Evolutionary conservation across 2,888 invertebrate species (phyloP), one percentile per base, ranked within the genome.

Genomic region (Julus scandinavius): DNA sequence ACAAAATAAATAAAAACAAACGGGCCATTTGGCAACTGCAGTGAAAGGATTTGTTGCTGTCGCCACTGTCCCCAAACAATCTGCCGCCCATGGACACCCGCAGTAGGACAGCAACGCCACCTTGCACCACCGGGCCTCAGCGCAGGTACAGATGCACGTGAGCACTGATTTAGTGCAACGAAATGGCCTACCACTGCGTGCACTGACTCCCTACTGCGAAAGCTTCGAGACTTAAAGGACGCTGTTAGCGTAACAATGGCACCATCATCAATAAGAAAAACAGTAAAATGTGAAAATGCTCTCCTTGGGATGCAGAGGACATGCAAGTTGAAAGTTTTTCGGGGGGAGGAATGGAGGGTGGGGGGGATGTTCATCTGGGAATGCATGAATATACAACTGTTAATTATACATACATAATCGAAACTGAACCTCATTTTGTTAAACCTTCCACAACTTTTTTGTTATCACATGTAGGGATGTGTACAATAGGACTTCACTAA

Each of bases 191-290:
- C 72, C 20, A 29, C 72, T 20, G 72, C 72, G 72, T 20, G n/a
- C 72, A 72, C 4, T n/a, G 72, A 72, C 72, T 29, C 9, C 72
- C 72, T 72, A n/a, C 72, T 72, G 72, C 72, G 63, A 63, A 63
- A 6, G 63, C 63, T 63, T 63, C 63, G 63, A 63, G 72, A 72
- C 72, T 72, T 9, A 29, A 9, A 72, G 11, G 72, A 72, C 29
- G 72, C 72, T 72, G 72, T 72, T 72, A 72, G 72, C 72, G 72
- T 29, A 72, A 72, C 72, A 72, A 72, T 72, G 29, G 72, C 72
- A 72, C 72, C 20, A 11, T 29, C 72, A 72, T 72, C 72, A 72
- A 72, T 72, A 72, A 72, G 72, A 72, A 72, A 72, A 72, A 72
- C 72, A 72, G 72, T 72, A 29, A 72, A 72, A 72, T 17, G 72